Conservation (phyloP, 2,797 vertebrate species). For the Orestias chungarensis region DNA sequence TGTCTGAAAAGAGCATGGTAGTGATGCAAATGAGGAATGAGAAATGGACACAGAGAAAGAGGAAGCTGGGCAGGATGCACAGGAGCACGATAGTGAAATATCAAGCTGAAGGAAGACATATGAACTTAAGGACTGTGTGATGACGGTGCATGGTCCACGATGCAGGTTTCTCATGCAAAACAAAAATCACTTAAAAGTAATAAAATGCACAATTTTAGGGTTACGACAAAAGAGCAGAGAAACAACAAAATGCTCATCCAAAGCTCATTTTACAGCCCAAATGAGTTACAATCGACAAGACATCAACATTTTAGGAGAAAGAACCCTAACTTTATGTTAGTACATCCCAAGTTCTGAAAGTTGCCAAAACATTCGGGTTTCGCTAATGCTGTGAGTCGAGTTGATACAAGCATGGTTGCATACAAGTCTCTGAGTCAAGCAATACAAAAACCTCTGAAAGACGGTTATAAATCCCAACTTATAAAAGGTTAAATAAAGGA, state of each 20-base stretch:
- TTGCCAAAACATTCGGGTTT: slow-evolving; percentile 43
- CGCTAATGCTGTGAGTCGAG: slow-evolving; percentile 43
- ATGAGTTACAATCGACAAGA: slow-evolving; percentile 34
- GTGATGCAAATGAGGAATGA: slow-evolving; percentile 41
- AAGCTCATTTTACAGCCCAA: slow-evolving; percentile 49
- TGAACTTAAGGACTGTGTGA: slow-evolving; percentile 20
- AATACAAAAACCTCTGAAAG: slow-evolving; percentile 34
- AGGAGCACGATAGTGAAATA: slow-evolving; percentile 13
- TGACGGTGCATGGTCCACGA: slow-evolving; percentile 28
- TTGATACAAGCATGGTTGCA: slow-evolving; percentile 55
- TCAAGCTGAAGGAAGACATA: slow-evolving; percentile 15
- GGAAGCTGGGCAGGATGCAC: slow-evolving; percentile 15
- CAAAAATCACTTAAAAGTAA: slow-evolving; percentile 15
- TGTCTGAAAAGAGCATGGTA: slow-evolving; percentile 80
- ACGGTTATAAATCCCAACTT: slow-evolving; percentile 32
- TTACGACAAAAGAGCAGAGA: slow-evolving; percentile 21
- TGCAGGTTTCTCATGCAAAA: slow-evolving; percentile 64
- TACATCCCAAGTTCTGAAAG: slow-evolving; percentile 40
- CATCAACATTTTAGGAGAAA: slow-evolving; percentile 40
- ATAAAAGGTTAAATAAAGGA: slow-evolving; percentile 43
- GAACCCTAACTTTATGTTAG: slow-evolving; percentile 50
- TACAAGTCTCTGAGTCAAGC: slow-evolving; percentile 43
- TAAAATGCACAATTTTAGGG: slow-evolving; percentile 5
- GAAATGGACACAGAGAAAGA: slow-evolving; percentile 16
- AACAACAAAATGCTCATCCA: slow-evolving; percentile 40